These are phyloP conservation scores for Mormyrus lacerda DNA, from an alignment of 2,113 vertebrate genomes.

Conservation along the genomic window DNA sequence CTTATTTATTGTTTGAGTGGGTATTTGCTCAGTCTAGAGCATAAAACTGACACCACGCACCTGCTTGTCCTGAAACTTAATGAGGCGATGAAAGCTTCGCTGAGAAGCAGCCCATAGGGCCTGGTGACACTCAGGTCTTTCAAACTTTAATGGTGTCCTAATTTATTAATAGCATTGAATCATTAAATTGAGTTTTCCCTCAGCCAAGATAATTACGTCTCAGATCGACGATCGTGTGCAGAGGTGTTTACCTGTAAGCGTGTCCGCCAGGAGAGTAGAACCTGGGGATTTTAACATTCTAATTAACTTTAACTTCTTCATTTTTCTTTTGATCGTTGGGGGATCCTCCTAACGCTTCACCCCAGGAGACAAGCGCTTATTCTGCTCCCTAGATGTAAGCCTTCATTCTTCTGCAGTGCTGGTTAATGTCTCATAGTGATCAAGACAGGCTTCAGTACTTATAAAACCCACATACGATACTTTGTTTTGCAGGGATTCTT, in stretches of 20 bases:
- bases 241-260: not conserved
- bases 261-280: not conserved
- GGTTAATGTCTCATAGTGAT: not conserved
- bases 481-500: not conserved
- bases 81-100: conserved; percentile 4
- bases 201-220: not conserved
- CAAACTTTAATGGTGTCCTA: conserved; percentile 56
- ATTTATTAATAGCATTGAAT: conserved; percentile 51
- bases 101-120: not conserved
- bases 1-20: conserved; percentile 9
- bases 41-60: not conserved
- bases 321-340: not conserved
- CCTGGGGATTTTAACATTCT: not conserved
- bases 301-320: not conserved
- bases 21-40: not conserved
- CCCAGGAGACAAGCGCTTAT: not conserved
- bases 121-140: conserved; percentile 20
- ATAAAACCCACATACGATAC: not conserved
- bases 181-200: not conserved
- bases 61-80: conserved; percentile 5
- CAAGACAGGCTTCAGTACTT: not conserved
- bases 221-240: not conserved
- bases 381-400: not conserved
- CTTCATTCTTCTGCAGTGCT: not conserved
- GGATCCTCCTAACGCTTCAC: not conserved